phyloP scores from a whole-genome alignment of 2,888 invertebrate species.

The Cheilosia vernalis region DNA sequence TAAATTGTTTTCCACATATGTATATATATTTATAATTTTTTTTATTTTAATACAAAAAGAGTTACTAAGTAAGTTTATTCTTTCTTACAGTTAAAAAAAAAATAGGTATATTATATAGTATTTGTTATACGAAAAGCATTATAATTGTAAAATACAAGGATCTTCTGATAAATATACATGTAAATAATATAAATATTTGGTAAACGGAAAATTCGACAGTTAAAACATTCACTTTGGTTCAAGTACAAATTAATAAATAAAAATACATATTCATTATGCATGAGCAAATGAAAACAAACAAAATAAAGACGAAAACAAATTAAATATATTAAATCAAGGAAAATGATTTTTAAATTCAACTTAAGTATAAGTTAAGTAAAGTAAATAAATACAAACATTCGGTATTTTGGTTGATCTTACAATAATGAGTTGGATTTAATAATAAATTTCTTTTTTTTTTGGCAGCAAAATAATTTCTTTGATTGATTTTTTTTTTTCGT shows the following conservation, averaged over 20 bases:
- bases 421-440: constrained; percentile 51
- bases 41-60: constrained; percentile 55
- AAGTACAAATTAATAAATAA: constrained; percentile 26
- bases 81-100: constrained; percentile 52
- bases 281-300: constrained; percentile 42
- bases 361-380: constrained; percentile 49
- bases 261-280: constrained; percentile 62
- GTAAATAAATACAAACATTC: constrained; percentile 64
- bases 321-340: constrained; percentile 19
- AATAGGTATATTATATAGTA: constrained; percentile 20
- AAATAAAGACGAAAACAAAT: constrained; percentile 21
- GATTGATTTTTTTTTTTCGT: constrained; percentile 33
- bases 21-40: background rate
- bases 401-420: constrained; percentile 61
- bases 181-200: constrained; percentile 35
- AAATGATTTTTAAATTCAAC: constrained; percentile 29
- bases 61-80: constrained; percentile 51
- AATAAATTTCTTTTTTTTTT: constrained; percentile 25
- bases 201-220: constrained; percentile 47
- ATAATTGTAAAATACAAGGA: constrained; percentile 55
- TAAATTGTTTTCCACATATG: constrained; percentile 38
- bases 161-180: constrained; percentile 31
- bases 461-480: constrained; percentile 59
- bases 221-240: constrained; percentile 66
- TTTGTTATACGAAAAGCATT: constrained; percentile 56